phyloP scores from a whole-genome alignment of 1,140 invertebrate genomes.

The Eurosta solidaginis region DNA sequence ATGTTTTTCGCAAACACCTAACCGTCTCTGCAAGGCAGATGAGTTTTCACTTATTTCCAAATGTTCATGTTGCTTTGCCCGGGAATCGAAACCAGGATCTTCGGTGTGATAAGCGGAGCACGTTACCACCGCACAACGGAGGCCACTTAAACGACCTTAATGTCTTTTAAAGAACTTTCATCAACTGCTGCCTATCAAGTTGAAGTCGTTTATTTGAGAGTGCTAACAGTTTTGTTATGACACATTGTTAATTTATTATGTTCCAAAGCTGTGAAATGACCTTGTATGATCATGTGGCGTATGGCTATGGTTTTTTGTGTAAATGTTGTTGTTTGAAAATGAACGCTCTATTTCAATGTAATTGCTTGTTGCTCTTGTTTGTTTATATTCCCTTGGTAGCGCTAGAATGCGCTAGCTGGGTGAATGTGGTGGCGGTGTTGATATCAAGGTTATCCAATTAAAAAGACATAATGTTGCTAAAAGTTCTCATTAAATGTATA shows the following conservation, averaged over 20 bases:
- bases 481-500: too few relatives aligned
- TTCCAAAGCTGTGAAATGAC: background rate
- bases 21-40: too few relatives aligned
- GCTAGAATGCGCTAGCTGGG: background rate
- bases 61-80: too few relatives aligned
- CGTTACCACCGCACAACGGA: too few relatives aligned
- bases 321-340: background rate
- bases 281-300: background rate
- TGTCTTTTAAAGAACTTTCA: too few relatives aligned
- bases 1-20: too few relatives aligned
- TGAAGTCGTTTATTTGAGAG: too few relatives aligned
- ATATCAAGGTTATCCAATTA: constrained; percentile 12
- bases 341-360: background rate
- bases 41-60: too few relatives aligned
- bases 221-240: background rate
- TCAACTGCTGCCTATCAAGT: too few relatives aligned
- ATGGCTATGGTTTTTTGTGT: background rate
- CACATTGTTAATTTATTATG: background rate
- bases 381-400: constrained; percentile 2
- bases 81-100: too few relatives aligned
- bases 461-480: background rate
- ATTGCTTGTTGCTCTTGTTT: background rate
- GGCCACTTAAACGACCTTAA: too few relatives aligned
- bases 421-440: constrained; percentile 13
- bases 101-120: too few relatives aligned